Base-by-base conservation (phyloP, 2,797 vertebrate species). In the Centropyge bicolor region DNA sequence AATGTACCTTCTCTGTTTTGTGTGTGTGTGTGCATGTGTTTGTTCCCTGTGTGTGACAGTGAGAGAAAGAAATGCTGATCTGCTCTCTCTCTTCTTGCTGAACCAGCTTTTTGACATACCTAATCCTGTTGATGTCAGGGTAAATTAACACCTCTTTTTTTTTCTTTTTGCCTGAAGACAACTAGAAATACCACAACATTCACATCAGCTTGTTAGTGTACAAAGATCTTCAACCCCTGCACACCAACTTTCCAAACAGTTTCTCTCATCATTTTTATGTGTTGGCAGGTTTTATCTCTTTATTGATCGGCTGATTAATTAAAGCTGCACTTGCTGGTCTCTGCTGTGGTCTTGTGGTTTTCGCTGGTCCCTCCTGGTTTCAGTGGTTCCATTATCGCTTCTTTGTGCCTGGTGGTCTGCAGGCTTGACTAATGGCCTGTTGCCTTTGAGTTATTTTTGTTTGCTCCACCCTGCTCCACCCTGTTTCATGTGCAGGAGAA, bases 61-160 rank as follows among this genome's bases (percentile, higher is more conserved):
- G 27, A 55, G 36, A 79, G 43, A 51, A 66, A 76, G 61, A 78
- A 81, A 80, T 51, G 78, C 79, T 66, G 51, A 63, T 6, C 63
- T 64, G 68, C 67, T 10, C 38, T 22, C 38, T 22, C 68, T 48
- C 4, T 67, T 83, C 82, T 55, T 68, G 90, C 78, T 81, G 36
- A 91, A 88, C 92, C 89, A 76, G 92, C 82, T 87, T 16, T 89
- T 72, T 85, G 52, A 36, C 89, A 83, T 91, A 79, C 86, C 84
- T 35, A 4, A 76, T 80, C 71, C 82, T 51, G 61, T 43, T 54
- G 41, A 35, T 20, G 43, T 41, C 36, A 43, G 59, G 9, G 10
- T 70, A 59, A 72, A 80, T n/a, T 6, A 64, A 64, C 71, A 61
- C 57, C 66, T 40, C 14, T 31, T 74, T 71, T 63, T n/a, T n/a